phyloP scores from a whole-genome alignment of 1,140 invertebrate species.

The Popillia japonica region DNA sequence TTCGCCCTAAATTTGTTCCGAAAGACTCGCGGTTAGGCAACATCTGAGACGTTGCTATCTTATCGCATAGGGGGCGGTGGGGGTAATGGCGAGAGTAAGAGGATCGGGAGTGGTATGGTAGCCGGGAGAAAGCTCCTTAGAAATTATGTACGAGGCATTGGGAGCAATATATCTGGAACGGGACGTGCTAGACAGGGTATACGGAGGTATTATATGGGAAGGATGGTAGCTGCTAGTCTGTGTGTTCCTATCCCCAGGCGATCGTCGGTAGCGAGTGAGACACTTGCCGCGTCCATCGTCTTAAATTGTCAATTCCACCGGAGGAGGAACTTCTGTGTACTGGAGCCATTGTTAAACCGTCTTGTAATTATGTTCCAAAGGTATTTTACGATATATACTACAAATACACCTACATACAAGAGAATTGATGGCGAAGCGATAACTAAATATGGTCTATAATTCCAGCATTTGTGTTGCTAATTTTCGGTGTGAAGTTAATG shows the following conservation, averaged over 20 bases:
- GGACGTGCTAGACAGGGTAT: slow-evolving; percentile 60
- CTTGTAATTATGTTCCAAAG: slow-evolving; percentile 33
- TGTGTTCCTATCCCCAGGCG: slow-evolving; percentile 53
- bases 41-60: neutral
- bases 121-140: slow-evolving; percentile 52
- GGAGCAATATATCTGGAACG: slow-evolving; percentile 60
- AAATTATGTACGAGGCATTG: slow-evolving; percentile 61
- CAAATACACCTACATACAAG: too few species aligned
- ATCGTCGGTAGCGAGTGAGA: slow-evolving; percentile 55
- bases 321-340: slow-evolving; percentile 27
- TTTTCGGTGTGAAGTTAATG: too few species aligned
- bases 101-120: slow-evolving; percentile 37
- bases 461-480: too few species aligned
- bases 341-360: slow-evolving; percentile 10
- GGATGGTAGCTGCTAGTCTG: slow-evolving; percentile 56
- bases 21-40: neutral
- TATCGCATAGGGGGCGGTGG: neutral
- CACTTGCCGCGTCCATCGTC: slow-evolving; percentile 55
- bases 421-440: too few species aligned
- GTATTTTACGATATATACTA: neutral
- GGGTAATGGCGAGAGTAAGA: neutral
- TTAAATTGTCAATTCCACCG: slow-evolving; percentile 55
- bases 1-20: too few species aligned
- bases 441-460: too few species aligned
- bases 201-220: slow-evolving; percentile 59